Conservation (phyloP, 2,888 invertebrate species). For the Drosophila anomalata region DNA sequence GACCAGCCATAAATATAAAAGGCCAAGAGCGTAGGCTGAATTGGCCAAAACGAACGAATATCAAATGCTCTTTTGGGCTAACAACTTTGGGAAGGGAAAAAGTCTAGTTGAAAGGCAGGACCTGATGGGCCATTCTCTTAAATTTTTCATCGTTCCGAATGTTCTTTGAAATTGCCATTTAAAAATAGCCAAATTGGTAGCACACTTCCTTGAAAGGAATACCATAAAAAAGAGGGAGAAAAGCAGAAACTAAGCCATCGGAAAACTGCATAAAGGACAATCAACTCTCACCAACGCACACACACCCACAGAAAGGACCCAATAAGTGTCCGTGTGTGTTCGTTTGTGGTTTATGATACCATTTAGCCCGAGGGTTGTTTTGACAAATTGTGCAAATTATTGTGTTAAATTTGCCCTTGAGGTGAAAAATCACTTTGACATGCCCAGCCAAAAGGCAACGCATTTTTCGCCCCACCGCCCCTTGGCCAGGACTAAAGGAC, state of each 20-base stretch:
- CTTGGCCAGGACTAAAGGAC: not conserved
- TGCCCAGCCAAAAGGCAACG: constrained; percentile 50
- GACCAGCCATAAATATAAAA: constrained; percentile 38
- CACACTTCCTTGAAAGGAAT: not conserved
- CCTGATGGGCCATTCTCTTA: too few species aligned
- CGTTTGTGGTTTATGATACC: constrained; percentile 69
- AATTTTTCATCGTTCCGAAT: too few species aligned
- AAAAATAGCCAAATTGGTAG: too few species aligned
- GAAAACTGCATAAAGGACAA: constrained; percentile 50
- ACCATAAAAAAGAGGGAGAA: constrained; percentile 20
- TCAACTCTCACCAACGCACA: constrained; percentile 40
- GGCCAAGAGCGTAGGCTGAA: not conserved
- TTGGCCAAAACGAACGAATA: constrained; percentile 1
- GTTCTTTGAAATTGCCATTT: too few species aligned
- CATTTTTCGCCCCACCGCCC: constrained; percentile 16
- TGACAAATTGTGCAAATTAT: constrained; percentile 81
- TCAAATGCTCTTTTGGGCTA: constrained; percentile 3
- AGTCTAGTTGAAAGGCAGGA: too few species aligned
- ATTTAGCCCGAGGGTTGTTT: constrained; percentile 78
- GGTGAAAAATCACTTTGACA: constrained; percentile 80
- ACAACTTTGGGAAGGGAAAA: too few species aligned
- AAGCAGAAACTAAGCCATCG: constrained; percentile 16
- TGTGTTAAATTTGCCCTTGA: constrained; percentile 81
- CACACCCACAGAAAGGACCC: constrained; percentile 3
- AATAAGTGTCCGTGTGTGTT: constrained; percentile 33